Base-by-base conservation (phyloP, 2,888 invertebrate species). In the Ashinkailepas kermadecensis region DNA sequence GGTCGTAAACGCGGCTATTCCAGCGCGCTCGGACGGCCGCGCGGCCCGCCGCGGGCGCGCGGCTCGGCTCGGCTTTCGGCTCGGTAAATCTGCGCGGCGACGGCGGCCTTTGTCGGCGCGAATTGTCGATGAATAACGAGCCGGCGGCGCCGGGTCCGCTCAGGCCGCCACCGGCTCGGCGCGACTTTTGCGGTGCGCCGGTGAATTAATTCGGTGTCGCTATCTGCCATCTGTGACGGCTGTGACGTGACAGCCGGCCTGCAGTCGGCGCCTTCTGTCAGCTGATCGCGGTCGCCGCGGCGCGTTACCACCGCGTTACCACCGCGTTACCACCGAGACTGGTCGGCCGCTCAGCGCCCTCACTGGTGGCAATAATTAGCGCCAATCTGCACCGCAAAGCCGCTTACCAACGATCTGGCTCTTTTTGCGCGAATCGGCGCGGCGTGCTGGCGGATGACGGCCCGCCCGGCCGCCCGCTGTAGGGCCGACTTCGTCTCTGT, bases 1-100 rank as follows among this genome's bases (percentile, higher is more conserved):
- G 70, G 39, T 39, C 23, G 70, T 70, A 70, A 70, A 70, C 70
- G 70, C 70, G 23, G 70, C 70, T 39, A 70, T 70, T 70, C 39
- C 70, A 39, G 25, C 70, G 39, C 70, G 62, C 62, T 39, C 39
- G 18, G 62, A 4, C 62, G 62, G 62, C 62, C 18, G 25, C 15
- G 70, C 2, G 2, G 1, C 2, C 39, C 2, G 39, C 39, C 39
- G 39, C 39, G 39, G 39, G 39, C 39, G 39, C 39, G 39, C 39
- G 39, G 39, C 39, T 39, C 39, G 39, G 39, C 39, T 39, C 39
- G 39, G 39, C 39, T 39, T 13, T 23, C 70, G 70, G 65, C 10
- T 39, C 39, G 39, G 39, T 39, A 39, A 39, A 39, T 39, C 39
- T 39, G 39, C 70, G 13, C 25, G 39, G n/a, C 23, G 7, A n/a